Conservation (phyloP, 1,140 invertebrate genomes). For the Diabrotica virgifera region DNA sequence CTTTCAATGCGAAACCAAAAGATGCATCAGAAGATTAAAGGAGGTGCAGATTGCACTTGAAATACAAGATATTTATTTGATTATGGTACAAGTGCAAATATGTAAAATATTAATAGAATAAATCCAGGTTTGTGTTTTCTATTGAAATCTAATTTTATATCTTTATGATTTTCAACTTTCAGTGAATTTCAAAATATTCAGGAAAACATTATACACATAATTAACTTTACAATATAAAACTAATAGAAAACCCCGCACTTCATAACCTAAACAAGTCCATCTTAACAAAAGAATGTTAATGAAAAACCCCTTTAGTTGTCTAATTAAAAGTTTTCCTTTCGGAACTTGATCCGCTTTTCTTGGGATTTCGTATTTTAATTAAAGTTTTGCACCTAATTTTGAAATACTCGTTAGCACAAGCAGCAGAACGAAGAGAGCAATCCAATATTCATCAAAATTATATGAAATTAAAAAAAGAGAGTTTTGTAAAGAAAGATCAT, state of each 20-base stretch:
- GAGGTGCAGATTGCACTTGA: too few relatives aligned
- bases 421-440: not conserved
- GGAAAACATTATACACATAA: too few relatives aligned
- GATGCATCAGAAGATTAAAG: too few relatives aligned
- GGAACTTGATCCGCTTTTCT: not conserved
- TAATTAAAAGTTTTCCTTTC: conserved; percentile 1
- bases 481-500: not conserved
- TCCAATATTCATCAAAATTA: not conserved
- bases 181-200: too few relatives aligned
- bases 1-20: too few relatives aligned
- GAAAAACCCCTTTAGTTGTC: not conserved
- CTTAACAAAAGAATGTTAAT: not conserved
- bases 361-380: not conserved
- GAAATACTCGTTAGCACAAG: not conserved
- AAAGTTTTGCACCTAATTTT: not conserved
- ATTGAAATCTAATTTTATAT: too few relatives aligned
- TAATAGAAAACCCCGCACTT: not conserved
- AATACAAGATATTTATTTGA: too few relatives aligned
- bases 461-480: not conserved
- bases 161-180: too few relatives aligned
- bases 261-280: not conserved
- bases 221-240: too few relatives aligned
- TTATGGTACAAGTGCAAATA: too few relatives aligned
- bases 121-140: too few relatives aligned
- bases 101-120: too few relatives aligned